These are phyloP conservation scores for Plemyria rubiginata DNA, from an alignment of 2,888 invertebrate species.

Conservation along the genomic window DNA sequence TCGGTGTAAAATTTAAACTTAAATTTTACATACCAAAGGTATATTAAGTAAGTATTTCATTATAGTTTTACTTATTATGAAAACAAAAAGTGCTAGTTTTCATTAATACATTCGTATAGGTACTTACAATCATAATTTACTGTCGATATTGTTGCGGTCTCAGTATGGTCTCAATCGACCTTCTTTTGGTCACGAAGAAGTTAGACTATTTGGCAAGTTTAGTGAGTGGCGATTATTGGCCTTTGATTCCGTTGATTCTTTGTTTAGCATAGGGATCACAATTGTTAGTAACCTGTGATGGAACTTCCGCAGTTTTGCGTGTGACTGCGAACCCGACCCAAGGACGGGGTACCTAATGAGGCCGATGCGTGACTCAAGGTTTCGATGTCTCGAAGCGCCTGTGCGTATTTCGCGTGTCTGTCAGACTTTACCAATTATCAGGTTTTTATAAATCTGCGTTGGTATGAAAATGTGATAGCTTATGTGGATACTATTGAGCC, in stretches of 20 bases:
- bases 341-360: slow-evolving; percentile 65
- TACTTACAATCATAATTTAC: too few relatives aligned
- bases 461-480: not conserved
- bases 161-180: too few relatives aligned
- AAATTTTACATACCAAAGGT: too few relatives aligned
- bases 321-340: slow-evolving; percentile 48
- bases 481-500: too few relatives aligned
- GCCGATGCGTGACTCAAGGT: slow-evolving; percentile 64
- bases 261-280: slow-evolving; percentile 15
- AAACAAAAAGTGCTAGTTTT: too few relatives aligned
- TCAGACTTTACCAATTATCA: slow-evolving; percentile 46
- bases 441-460: slow-evolving; percentile 24
- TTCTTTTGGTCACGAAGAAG: too few relatives aligned
- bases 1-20: too few relatives aligned
- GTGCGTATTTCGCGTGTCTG: slow-evolving; percentile 44
- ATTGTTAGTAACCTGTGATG: slow-evolving; percentile 32
- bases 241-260: not conserved
- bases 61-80: too few relatives aligned
- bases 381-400: slow-evolving; percentile 37
- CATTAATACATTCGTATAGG: too few relatives aligned
- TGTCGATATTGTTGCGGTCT: too few relatives aligned
- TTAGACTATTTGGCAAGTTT: not conserved
- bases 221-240: not conserved
- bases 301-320: slow-evolving; percentile 56
- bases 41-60: too few relatives aligned